A percentile compares a stretch with the other conserved stretches of the same genome.
Conservation (phyloP, 2,113 vertebrate genomes). For the Burhinus bistriatus region DNA sequence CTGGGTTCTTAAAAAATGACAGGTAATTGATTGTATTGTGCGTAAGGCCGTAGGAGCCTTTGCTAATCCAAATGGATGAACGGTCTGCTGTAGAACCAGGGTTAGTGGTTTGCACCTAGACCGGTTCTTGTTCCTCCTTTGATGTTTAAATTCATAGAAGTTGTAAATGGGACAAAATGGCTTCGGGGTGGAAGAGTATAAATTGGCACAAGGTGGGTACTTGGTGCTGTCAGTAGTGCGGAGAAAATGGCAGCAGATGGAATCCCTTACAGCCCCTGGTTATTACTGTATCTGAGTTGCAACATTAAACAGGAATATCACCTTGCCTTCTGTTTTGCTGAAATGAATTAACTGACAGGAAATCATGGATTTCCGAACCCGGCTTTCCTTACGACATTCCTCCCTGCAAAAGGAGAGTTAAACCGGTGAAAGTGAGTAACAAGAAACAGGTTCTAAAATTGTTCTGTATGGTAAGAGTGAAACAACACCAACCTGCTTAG, state of each 20-base stretch:
- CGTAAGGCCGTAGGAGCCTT: not conserved
- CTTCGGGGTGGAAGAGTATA: not conserved
- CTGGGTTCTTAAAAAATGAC: rapidly evolving
- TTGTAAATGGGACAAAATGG: not conserved
- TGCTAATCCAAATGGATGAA: not conserved
- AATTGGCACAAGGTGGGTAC: slow-evolving; percentile 19
- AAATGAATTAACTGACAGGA: slow-evolving; percentile 68
- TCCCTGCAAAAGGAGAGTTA: slow-evolving; percentile 38
- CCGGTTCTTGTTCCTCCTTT: not conserved
- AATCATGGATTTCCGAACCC: slow-evolving; percentile 64
- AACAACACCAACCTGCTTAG: not conserved
- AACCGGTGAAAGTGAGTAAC: slow-evolving; percentile 22
- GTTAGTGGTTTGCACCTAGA: not conserved
- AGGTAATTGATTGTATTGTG: rapidly evolving
- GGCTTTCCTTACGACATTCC: slow-evolving; percentile 26
- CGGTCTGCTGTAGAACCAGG: not conserved
- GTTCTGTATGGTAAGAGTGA: not conserved
- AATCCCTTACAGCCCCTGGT: not conserved
- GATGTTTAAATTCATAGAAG: not conserved
- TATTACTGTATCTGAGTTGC: not conserved
- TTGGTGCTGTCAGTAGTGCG: not conserved
- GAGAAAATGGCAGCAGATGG: not conserved
- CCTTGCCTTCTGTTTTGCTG: slow-evolving; percentile 63
- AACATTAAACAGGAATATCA: not conserved
- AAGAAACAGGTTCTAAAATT: slow-evolving; percentile 52